A percentile compares a stretch with the other conserved stretches of the same genome.
Evolutionary conservation across 1,140 invertebrate genomes (phyloP).

Genomic region (Caenorhabditis elegans): DNA sequence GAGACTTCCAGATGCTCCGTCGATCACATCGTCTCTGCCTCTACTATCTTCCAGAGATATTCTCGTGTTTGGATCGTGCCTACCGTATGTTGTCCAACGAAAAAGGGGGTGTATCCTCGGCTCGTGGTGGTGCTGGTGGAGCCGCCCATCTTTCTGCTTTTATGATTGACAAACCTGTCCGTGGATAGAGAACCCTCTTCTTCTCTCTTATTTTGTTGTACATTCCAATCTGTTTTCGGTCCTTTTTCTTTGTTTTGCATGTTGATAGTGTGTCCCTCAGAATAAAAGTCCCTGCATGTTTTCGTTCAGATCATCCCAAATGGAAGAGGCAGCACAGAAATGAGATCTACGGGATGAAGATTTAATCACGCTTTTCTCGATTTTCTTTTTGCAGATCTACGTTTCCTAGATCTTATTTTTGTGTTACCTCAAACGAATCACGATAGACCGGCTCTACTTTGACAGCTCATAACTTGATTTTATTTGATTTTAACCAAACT

Average conservation of each 20-base stretch:
- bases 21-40: conserved; percentile 51
- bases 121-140: conserved; percentile 14
- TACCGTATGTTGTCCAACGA: conserved; percentile 44
- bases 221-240: not conserved
- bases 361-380: too few species aligned
- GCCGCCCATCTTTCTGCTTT: conserved; percentile 14
- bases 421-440: too few species aligned
- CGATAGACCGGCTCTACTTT: too few species aligned
- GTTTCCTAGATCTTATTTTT: too few species aligned
- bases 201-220: not conserved
- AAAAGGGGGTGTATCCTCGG: conserved; percentile 16
- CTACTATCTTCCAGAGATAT: conserved; percentile 56
- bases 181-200: conserved; percentile 12
- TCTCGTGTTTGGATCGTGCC: conserved; percentile 51
- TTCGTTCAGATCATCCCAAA: not conserved
- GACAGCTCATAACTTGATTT: too few species aligned
- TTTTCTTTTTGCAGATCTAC: too few species aligned
- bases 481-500: too few species aligned
- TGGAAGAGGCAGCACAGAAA: too few species aligned
- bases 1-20: conserved; percentile 48
- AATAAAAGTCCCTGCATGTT: conserved; percentile 21
- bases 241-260: conserved; percentile 3
- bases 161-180: conserved; percentile 23
- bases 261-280: not conserved
- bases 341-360: too few species aligned